Conservation (phyloP, 2,113 vertebrate species). For the Phodopus roborovskii region DNA sequence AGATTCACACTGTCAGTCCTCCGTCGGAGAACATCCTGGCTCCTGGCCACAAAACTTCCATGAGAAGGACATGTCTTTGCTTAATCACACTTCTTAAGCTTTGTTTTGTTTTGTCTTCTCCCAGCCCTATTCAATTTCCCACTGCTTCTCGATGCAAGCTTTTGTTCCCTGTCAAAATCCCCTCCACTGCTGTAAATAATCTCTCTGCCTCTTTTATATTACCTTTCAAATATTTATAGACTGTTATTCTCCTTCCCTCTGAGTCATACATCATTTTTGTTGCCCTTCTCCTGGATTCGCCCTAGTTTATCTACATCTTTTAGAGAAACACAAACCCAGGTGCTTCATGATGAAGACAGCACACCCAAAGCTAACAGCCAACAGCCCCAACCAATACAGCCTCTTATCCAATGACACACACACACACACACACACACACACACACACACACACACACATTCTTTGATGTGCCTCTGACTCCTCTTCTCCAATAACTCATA, state of each 20-base stretch:
- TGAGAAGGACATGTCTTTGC: slow-evolving; percentile 19
- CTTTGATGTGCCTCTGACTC: slow-evolving; percentile 72
- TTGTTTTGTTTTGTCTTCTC: slow-evolving; percentile 60
- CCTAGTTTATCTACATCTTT: slow-evolving; percentile 87
- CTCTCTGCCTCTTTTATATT: slow-evolving; percentile 85
- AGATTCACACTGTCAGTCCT: fast-evolving
- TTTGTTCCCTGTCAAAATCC: slow-evolving; percentile 85
- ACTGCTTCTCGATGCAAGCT: slow-evolving; percentile 77
- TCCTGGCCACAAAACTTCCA: not conserved
- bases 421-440: slow-evolving; percentile 41
- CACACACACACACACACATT: slow-evolving; percentile 43
- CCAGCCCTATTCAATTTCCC: slow-evolving; percentile 72
- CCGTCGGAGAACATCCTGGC: not conserved
- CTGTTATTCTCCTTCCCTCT: slow-evolving; percentile 87
- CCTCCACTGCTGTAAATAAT: slow-evolving; percentile 87
- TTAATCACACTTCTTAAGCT: slow-evolving; percentile 52
- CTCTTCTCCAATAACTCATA: slow-evolving; percentile 67
- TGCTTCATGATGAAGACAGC: slow-evolving; percentile 72
- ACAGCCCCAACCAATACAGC: slow-evolving; percentile 48
- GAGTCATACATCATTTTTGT: slow-evolving; percentile 86
- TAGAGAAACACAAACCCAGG: slow-evolving; percentile 84
- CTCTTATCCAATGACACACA: slow-evolving; percentile 53
- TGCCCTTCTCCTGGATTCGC: slow-evolving; percentile 83
- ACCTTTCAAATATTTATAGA: slow-evolving; percentile 90
- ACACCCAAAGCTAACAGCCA: slow-evolving; percentile 53